Conservation (phyloP, 2,113 vertebrate genomes). For the Austrofundulus limnaeus region DNA sequence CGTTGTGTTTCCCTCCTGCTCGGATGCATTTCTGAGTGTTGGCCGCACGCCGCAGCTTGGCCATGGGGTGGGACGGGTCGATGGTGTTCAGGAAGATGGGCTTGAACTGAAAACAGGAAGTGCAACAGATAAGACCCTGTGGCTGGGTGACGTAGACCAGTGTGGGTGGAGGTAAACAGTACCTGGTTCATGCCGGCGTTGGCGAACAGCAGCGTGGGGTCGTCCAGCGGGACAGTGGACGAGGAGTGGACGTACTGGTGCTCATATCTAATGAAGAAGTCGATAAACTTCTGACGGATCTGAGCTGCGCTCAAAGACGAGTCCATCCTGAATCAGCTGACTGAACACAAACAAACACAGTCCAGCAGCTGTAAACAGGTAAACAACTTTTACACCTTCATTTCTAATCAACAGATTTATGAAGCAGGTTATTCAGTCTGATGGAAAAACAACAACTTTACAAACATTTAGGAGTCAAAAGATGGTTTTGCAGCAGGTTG, state of each 20-base stretch:
- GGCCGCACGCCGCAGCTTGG: conserved; percentile 88
- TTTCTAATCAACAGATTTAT: too few species aligned
- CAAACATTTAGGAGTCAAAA: too few species aligned
- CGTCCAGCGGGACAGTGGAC: conserved; percentile 89
- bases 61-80: conserved; percentile 94
- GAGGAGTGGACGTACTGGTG: conserved; percentile 96
- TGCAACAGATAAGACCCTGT: neutral
- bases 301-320: conserved; percentile 83
- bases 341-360: conserved; percentile 3
- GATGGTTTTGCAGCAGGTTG: too few species aligned
- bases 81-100: conserved; percentile 98
- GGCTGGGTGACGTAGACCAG: too few species aligned
- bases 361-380: neutral
- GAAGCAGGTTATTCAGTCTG: too few species aligned
- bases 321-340: conserved; percentile 82
- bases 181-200: conserved; percentile 99
- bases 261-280: conserved; percentile 87
- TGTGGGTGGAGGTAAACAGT: neutral
- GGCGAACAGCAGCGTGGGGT: conserved; percentile 96
- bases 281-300: conserved; percentile 92
- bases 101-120: conserved; percentile 83
- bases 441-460: too few species aligned
- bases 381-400: too few species aligned
- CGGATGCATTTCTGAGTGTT: conserved; percentile 98
- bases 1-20: conserved; percentile 96